These are phyloP conservation scores for Nymphalis polychloros DNA, from an alignment of 2,888 invertebrate species.

Conservation along the genomic window DNA sequence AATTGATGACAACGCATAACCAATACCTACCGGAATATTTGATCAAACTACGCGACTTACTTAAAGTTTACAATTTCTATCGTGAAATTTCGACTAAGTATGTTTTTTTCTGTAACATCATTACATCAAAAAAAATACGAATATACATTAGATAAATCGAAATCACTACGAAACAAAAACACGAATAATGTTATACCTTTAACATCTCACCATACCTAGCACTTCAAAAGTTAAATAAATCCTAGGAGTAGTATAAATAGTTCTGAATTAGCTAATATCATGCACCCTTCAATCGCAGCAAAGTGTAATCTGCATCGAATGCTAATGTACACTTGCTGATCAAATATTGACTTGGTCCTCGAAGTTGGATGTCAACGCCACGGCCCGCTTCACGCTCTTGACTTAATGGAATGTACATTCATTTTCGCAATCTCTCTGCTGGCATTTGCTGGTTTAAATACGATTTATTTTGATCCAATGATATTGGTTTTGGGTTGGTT, in stretches of 20 bases:
- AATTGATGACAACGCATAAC: too few relatives aligned
- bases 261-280: conserved; percentile 47
- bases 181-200: too few relatives aligned
- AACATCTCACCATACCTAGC: too few relatives aligned
- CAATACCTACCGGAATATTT: too few relatives aligned
- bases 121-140: too few relatives aligned
- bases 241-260: conserved; percentile 34
- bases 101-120: too few relatives aligned
- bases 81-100: too few relatives aligned
- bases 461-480: background rate
- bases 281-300: conserved; percentile 64
- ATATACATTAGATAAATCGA: too few relatives aligned
- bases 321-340: conserved; percentile 64
- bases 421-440: conserved; percentile 26
- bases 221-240: background rate
- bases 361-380: conserved; percentile 70
- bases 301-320: conserved; percentile 65
- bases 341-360: conserved; percentile 75
- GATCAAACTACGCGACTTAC: too few relatives aligned
- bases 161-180: too few relatives aligned
- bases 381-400: conserved; percentile 52
- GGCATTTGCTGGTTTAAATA: conserved; percentile 5
- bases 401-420: conserved; percentile 67
- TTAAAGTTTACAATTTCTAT: too few relatives aligned
- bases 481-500: background rate